Base-by-base conservation (phyloP, 2,797 vertebrate genomes). In the Peromyscus attwateri region DNA sequence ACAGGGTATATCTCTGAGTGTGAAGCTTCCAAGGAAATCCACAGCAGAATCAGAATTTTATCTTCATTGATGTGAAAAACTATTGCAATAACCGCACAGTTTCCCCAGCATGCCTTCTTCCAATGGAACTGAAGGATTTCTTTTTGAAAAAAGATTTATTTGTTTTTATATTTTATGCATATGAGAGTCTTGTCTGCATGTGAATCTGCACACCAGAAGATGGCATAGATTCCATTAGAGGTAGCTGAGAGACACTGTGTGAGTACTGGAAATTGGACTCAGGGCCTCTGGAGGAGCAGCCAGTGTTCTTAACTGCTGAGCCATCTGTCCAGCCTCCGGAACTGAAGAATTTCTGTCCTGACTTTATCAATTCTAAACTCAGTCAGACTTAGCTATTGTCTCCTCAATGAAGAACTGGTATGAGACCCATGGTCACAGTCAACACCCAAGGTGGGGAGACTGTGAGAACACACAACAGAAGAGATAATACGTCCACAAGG, bases 21-120 rank as follows among this genome's bases (percentile, higher is more conserved):
- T 14, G 14, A 96, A n/a, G 16, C 34, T 92, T 81, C 62, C 16
- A 89, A 96, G 87, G 62, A 76, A 93, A 75, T 46, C 80, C 91
- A 73, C 27, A 66, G 21, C 55, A 12, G 77, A 81, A 94, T 85
- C 29, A 68, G 1, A 93, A 34, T 73, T 79, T 62, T 87, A 79
- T 23, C 23, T 84, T 90, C 76, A 23, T 29, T 64, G 37, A 64
- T 92, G 49, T 88, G 5, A 55, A 73, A 89, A 89, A 29, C 6
- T n/a, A 43, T 71, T 40, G 13, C 73, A 70, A 88, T 14, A 57
- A n/a, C 13, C 31, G 8, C 31, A 12, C 23, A 52, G 34, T 55
- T 82, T 95, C 80, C 83, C 88, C 66, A 52, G 37, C n/a, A 17
- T 34, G 34, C 62, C 46, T 71, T 94, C 4, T 71, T 77, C 66